Conservation (phyloP, 2,888 invertebrate species). For the Pardosa pseudoannulata region DNA sequence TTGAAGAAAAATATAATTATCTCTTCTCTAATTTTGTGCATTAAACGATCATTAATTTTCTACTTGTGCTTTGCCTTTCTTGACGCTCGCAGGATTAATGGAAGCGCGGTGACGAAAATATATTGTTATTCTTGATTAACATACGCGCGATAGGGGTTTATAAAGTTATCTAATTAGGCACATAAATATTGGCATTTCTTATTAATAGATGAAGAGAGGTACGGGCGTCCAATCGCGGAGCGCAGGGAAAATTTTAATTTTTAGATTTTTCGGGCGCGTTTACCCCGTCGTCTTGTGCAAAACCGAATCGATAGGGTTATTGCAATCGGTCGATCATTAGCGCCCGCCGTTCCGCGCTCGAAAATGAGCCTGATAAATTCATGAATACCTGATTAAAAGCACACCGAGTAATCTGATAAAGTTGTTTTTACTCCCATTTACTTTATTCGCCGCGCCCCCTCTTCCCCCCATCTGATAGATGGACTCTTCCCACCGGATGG, state of each 20-base stretch:
- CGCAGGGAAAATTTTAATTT: conserved; percentile 65
- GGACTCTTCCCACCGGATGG: conserved; percentile 16
- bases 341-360: conserved; percentile 58
- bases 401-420: conserved; percentile 64
- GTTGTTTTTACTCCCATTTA: conserved; percentile 46
- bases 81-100: conserved; percentile 71
- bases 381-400: conserved; percentile 72
- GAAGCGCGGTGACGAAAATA: conserved; percentile 71
- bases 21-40: conserved; percentile 73
- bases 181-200: conserved; percentile 73
- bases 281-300: conserved; percentile 59
- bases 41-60: conserved; percentile 73
- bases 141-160: conserved; percentile 71
- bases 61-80: conserved; percentile 71
- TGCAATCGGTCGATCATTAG: conserved; percentile 71
- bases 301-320: conserved; percentile 71
- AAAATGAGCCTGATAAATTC: conserved; percentile 72
- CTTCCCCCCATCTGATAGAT: conserved; percentile 44
- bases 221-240: conserved; percentile 48
- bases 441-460: conserved; percentile 1
- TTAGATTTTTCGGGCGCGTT: conserved; percentile 56
- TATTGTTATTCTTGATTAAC: conserved; percentile 73
- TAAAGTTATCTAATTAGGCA: conserved; percentile 73
- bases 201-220: conserved; percentile 66
- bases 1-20: conserved; percentile 73